Evolutionary conservation across 2,113 vertebrate species (phyloP).

Genomic region (Nerophis ophidion): DNA sequence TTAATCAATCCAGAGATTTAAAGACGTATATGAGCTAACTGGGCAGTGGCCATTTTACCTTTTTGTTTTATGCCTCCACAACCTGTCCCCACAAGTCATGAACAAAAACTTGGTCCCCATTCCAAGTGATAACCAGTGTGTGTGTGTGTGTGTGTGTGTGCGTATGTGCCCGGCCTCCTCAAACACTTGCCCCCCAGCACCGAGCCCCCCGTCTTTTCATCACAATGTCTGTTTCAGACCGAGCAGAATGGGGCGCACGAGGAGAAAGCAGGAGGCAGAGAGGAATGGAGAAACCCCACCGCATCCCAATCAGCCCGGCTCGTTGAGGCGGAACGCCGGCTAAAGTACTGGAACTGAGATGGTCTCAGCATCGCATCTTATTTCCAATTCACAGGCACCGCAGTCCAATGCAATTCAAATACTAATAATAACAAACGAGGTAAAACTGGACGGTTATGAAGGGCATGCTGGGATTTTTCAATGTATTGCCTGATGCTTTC

Average conservation of each 20-base stretch:
- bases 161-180: constrained; percentile 44
- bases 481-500: constrained; percentile 34
- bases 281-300: constrained; percentile 50
- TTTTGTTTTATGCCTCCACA: too few relatives aligned
- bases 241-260: constrained; percentile 43
- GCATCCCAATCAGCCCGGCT: constrained; percentile 70
- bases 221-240: constrained; percentile 63
- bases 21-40: too few relatives aligned
- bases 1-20: too few relatives aligned
- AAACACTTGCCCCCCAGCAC: constrained; percentile 46
- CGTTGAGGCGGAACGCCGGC: constrained; percentile 69
- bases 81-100: too few relatives aligned
- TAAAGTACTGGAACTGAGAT: constrained; percentile 61
- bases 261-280: constrained; percentile 38
- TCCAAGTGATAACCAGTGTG: too few relatives aligned
- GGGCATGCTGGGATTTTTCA: constrained; percentile 48
- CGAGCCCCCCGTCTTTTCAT: constrained; percentile 51
- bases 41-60: too few relatives aligned
- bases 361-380: constrained; percentile 39
- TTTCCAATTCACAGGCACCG: constrained; percentile 63
- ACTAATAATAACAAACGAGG: constrained; percentile 57
- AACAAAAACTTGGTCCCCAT: too few relatives aligned
- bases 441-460: constrained; percentile 44
- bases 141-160: constrained; percentile 8
- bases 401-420: constrained; percentile 65